Base-by-base conservation (phyloP, 2,113 vertebrate genomes). In the Sprattus sprattus region DNA sequence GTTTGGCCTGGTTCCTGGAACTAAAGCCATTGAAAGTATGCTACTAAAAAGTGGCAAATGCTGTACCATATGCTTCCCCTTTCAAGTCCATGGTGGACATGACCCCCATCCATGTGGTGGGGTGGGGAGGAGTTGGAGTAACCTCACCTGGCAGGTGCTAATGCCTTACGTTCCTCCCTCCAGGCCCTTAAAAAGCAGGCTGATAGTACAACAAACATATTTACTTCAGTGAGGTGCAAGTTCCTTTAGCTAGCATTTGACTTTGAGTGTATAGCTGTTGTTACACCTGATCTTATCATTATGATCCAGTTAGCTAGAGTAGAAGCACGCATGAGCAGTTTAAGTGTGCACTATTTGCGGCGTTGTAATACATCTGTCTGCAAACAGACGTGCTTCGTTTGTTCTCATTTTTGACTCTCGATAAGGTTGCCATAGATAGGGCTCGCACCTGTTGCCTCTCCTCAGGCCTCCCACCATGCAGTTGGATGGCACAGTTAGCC, bases 361-460 rank as follows among this genome's bases (percentile, higher is more conserved):
- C 9, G 71, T 78, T 78, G 71, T 78, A 78, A 39, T 78, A 78
- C 71, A 32, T 39, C 25, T 13, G 28, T 78, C 8, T 78, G 71
- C 71, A 78, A 78, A 78, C 71, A 78, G 32, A 32, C 71, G 28
- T 71, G 64, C 32, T 78, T 28, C 28, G 5, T 71, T 32, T 32
- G n/a, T 71, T 32, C 28, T 71, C 64, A 28, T 71, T 71, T 71
- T 71, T 78, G 71, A 11, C 15, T 78, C 25, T 32, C 44, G 71
- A 78, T 78, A 78, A 78, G 71, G 71, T 32, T 78, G 71, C 71
- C 71, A 44, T 39, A 15, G 71, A 78, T 78, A 78, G 71, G 28
- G 11, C 71, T 78, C 71, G 13, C 71, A 78, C 71, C 71, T 78
- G 71, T 78, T 78, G 28, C 71, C 71, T 39, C 71, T 15, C 16